These are phyloP conservation scores for Chaenodraco wilsoni DNA, from an alignment of 2,797 vertebrate genomes.

Conservation along the genomic window DNA sequence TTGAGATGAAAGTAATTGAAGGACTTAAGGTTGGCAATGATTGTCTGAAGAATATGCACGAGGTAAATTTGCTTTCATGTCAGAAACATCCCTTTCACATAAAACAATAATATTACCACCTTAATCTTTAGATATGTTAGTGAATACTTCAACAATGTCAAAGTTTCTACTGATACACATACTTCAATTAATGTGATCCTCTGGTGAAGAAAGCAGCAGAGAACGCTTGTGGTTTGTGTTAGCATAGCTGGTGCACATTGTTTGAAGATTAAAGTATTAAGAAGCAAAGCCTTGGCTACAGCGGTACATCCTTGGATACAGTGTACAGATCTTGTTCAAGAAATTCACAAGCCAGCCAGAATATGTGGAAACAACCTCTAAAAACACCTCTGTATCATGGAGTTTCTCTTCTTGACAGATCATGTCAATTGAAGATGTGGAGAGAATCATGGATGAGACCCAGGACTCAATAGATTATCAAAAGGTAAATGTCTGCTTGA, in stretches of 20 bases:
- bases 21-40: conserved; percentile 94
- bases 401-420: conserved; percentile 78
- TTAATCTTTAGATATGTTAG: conserved; percentile 23
- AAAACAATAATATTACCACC: neutral
- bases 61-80: conserved; percentile 65
- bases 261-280: conserved; percentile 82
- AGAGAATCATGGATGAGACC: conserved; percentile 94
- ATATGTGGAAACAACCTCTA: conserved; percentile 20
- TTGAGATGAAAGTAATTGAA: conserved; percentile 94
- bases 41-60: conserved; percentile 90
- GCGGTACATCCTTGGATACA: conserved; percentile 57
- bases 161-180: conserved; percentile 40
- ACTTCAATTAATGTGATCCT: conserved; percentile 46
- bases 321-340: conserved; percentile 31
- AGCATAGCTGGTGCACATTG: conserved; percentile 68
- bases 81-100: conserved; percentile 1
- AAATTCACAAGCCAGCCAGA: conserved; percentile 30
- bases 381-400: conserved; percentile 12
- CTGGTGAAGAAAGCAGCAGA: conserved; percentile 28
- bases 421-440: conserved; percentile 95
- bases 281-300: conserved; percentile 66
- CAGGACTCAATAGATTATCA: conserved; percentile 95
- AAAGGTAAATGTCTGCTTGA: conserved; percentile 78
- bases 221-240: conserved; percentile 52
- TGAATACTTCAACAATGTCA: conserved; percentile 17